phyloP scores from a whole-genome alignment of 35 echinoderm and acorn worm genomes.

The Heliocidaris tuberculata region DNA sequence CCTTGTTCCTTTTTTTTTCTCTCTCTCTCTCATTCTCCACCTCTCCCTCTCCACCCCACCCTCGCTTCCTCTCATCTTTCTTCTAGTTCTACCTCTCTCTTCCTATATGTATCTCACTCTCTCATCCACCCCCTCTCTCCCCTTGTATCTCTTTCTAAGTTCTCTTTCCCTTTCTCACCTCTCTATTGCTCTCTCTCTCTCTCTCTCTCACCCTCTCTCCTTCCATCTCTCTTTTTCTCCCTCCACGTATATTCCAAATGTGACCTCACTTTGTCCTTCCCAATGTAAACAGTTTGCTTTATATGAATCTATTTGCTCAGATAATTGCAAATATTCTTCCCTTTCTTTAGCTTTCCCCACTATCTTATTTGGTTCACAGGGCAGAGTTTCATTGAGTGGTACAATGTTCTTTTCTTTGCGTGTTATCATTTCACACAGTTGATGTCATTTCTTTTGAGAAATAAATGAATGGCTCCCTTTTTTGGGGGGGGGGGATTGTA shows the following conservation, averaged over 20 bases:
- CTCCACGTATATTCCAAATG: background rate
- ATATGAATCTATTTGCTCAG: background rate
- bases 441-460: background rate
- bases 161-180: background rate
- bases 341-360: background rate
- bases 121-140: too few species aligned
- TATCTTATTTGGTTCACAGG: background rate
- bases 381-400: background rate
- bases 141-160: too few species aligned
- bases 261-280: background rate
- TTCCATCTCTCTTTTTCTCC: background rate
- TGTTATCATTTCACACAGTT: background rate
- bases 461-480: background rate
- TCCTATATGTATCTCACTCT: too few species aligned
- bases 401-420: background rate
- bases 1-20: too few species aligned
- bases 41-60: too few species aligned
- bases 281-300: slow-evolving; percentile 7
- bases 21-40: too few species aligned
- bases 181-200: background rate
- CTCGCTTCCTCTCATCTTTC: too few species aligned
- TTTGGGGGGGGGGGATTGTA: background rate
- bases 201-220: background rate
- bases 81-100: too few species aligned
- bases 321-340: background rate